phyloP scores from a whole-genome alignment of 2,888 invertebrate species.

The Drosophila imparisetae region DNA sequence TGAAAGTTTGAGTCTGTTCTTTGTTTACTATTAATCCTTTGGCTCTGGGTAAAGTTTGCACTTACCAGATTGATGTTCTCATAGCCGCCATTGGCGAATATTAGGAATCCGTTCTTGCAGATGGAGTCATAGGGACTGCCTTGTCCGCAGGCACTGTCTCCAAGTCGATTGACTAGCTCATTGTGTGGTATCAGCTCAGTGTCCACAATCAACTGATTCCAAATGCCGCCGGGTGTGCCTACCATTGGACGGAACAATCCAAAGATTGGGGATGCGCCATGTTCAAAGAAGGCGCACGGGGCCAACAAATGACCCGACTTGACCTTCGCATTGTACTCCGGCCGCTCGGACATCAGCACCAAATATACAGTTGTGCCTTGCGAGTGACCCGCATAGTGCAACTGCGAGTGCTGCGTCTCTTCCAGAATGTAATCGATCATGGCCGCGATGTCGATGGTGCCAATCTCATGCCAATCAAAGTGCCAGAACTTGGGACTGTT shows the following conservation, averaged over 20 bases:
- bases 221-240: constrained; percentile 71
- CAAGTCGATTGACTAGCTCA: constrained; percentile 62
- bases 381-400: constrained; percentile 82
- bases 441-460: constrained; percentile 86
- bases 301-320: constrained; percentile 81
- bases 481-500: constrained; percentile 78
- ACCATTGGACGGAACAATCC: constrained; percentile 83
- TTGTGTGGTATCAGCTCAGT: constrained; percentile 75
- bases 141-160: constrained; percentile 67
- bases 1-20: neutral
- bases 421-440: constrained; percentile 80
- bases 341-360: constrained; percentile 70
- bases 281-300: constrained; percentile 85
- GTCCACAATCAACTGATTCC: constrained; percentile 65
- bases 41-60: neutral
- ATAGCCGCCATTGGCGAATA: constrained; percentile 74
- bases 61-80: constrained; percentile 71
- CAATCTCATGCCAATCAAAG: constrained; percentile 95
- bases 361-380: constrained; percentile 81
- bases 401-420: constrained; percentile 45
- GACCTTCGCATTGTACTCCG: constrained; percentile 79
- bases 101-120: constrained; percentile 71
- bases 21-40: neutral
- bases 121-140: constrained; percentile 41
- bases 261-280: constrained; percentile 85